A percentile compares a stretch with the other conserved stretches of the same genome.
phyloP scores from a whole-genome alignment of 2,113 vertebrate species.

The Puntigrus tetrazona region DNA sequence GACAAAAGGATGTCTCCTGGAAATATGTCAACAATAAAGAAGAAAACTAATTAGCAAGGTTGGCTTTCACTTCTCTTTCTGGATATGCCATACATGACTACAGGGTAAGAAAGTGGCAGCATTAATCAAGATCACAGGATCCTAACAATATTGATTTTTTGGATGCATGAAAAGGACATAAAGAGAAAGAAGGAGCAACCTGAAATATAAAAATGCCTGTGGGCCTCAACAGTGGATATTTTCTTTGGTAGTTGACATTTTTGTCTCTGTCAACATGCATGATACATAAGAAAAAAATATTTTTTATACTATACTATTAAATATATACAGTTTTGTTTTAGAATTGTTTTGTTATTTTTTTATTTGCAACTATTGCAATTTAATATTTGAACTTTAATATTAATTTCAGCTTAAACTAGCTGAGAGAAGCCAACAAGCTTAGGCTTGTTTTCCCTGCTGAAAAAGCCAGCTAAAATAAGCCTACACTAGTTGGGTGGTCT shows the following conservation, averaged over 20 bases:
- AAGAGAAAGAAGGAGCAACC: neutral
- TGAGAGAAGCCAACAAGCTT: no score
- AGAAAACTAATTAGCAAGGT: conserved; percentile 10
- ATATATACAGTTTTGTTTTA: neutral
- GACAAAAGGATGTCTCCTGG: neutral
- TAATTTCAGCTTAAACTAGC: no score
- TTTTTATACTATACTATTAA: neutral
- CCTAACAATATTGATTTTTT: neutral
- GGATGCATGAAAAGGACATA: neutral
- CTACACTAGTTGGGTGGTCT: neutral
- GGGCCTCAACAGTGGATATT: neutral
- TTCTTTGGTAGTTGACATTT: neutral
- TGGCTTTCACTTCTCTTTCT: conserved; percentile 3
- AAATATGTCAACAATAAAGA: neutral
- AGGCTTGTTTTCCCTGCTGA: neutral
- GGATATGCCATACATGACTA: conserved; percentile 11
- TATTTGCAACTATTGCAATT: no score
- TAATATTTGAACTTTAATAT: no score
- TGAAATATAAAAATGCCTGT: neutral
- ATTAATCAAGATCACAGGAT: neutral
- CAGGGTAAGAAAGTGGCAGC: neutral
- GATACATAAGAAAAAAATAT: neutral
- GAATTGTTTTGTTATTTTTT: neutral
- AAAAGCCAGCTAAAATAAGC: neutral
- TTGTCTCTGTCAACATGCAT: neutral